Evolutionary conservation across 2,888 invertebrate species (phyloP).

Genomic region (Pyrochroa serraticornis): DNA sequence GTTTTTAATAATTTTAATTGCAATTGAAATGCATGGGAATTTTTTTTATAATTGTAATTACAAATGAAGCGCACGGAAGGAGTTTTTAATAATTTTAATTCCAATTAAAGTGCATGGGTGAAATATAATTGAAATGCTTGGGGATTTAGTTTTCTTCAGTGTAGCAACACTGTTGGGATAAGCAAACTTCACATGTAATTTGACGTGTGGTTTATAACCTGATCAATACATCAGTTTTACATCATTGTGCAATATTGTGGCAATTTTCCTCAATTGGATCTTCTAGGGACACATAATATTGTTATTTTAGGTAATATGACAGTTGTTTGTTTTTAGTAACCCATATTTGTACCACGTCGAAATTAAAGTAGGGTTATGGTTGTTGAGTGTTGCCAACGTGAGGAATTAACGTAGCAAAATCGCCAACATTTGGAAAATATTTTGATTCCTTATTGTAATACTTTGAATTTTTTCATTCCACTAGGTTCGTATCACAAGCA

Average conservation of each 20-base stretch:
- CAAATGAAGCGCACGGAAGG: too few relatives aligned
- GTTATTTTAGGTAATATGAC: not conserved
- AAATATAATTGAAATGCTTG: too few relatives aligned
- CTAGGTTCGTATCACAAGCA: constrained; percentile 48
- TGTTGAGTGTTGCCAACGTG: not conserved
- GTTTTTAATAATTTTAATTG: constrained; percentile 16
- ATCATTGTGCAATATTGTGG: not conserved
- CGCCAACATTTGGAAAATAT: too few relatives aligned
- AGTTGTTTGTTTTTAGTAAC: not conserved
- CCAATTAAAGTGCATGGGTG: not conserved
- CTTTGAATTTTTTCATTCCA: constrained; percentile 23
- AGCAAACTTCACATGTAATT: not conserved
- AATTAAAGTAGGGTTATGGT: too few relatives aligned
- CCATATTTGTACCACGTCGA: not conserved
- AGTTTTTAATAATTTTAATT: constrained; percentile 17
- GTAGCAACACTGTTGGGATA: not conserved
- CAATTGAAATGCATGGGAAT: too few relatives aligned
- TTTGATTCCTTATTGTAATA: not conserved
- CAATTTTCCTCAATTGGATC: not conserved
- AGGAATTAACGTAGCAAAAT: too few relatives aligned
- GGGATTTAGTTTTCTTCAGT: constrained; percentile 7
- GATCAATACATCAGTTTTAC: not conserved
- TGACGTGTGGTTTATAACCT: not conserved
- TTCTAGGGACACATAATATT: not conserved
- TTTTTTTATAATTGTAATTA: constrained; percentile 17